Evolutionary conservation across 2,113 vertebrate species (phyloP).

Genomic region (Marmota flaviventris): DNA sequence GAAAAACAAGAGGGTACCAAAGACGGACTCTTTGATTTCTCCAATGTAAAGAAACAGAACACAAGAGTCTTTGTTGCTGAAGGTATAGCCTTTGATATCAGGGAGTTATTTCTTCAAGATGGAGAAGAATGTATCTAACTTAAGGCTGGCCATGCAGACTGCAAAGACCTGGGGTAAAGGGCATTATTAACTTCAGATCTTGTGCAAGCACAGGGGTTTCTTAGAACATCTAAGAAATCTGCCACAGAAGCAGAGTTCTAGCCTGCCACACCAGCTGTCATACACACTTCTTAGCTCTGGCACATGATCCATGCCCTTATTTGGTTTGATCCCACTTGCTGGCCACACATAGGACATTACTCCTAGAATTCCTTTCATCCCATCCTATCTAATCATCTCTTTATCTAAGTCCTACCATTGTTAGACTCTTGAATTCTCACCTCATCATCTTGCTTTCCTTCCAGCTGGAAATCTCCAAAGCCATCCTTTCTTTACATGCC

Average conservation of each 20-base stretch:
- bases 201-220: constrained; percentile 6
- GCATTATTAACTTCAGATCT: neutral
- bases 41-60: neutral
- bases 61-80: neutral
- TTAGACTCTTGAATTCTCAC: neutral
- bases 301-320: neutral
- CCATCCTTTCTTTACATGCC: neutral
- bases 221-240: neutral
- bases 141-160: neutral
- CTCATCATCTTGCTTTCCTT: neutral
- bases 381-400: neutral
- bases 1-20: neutral
- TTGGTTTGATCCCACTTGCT: neutral
- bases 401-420: neutral
- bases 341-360: neutral
- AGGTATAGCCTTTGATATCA: neutral
- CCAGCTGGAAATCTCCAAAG: neutral
- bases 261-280: neutral
- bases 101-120: neutral
- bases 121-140: neutral
- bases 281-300: neutral
- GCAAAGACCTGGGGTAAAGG: neutral
- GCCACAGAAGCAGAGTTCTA: neutral
- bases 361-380: neutral
- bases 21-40: neutral